A percentile compares a stretch with the other conserved stretches of the same genome.
These are phyloP conservation scores for Tiliqua scincoides DNA, from an alignment of 2,113 vertebrate genomes.

Conservation along the genomic window DNA sequence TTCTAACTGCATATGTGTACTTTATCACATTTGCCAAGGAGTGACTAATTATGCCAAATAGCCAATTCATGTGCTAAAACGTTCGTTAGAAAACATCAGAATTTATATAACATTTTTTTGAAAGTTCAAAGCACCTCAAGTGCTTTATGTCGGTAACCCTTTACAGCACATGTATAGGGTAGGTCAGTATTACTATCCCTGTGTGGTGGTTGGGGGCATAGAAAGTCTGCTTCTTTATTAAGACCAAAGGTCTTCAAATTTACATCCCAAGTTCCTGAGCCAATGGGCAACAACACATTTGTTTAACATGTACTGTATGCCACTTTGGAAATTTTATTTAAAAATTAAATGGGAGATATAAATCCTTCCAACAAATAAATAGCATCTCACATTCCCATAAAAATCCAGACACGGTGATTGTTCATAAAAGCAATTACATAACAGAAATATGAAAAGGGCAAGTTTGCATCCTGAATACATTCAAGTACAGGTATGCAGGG, in stretches of 20 bases:
- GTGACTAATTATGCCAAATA: not conserved
- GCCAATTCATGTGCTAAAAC: not conserved
- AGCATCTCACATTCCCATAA: not conserved
- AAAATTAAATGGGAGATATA: not conserved
- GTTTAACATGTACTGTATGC: not conserved
- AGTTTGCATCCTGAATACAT: not conserved
- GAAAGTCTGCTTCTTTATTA: not conserved
- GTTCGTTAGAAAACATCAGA: not conserved
- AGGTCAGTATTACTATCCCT: too few species aligned
- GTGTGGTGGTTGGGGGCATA: not conserved
- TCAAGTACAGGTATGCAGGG: not conserved
- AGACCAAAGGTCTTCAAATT: not conserved
- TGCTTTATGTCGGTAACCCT: not conserved
- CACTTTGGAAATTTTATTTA: not conserved
- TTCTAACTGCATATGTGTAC: not conserved
- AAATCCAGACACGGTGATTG: too few species aligned
- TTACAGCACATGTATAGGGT: too few species aligned
- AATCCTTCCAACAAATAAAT: not conserved
- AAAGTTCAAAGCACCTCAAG: not conserved
- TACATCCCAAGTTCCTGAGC: not conserved
- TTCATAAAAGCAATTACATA: not conserved
- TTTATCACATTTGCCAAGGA: not conserved
- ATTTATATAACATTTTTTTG: not conserved
- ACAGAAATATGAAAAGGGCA: not conserved
- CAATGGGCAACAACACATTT: not conserved